phyloP scores from a whole-genome alignment of 2,888 invertebrate genomes.

The Alloscopus bannaensis region DNA sequence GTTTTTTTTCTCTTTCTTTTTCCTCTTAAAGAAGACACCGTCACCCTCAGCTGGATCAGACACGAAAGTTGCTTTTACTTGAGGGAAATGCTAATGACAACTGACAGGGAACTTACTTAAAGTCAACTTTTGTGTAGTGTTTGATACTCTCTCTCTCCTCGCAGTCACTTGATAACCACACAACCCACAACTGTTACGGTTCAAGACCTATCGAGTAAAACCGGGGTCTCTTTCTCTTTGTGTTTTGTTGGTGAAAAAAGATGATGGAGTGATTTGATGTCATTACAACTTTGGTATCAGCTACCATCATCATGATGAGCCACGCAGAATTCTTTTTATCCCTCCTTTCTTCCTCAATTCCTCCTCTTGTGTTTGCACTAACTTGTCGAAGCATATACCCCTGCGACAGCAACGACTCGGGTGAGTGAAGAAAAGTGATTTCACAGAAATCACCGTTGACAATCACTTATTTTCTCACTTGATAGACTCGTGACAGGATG shows the following conservation, averaged over 20 bases:
- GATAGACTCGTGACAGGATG: slow-evolving; percentile 37
- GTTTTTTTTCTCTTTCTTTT: no score
- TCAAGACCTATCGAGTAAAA: no score
- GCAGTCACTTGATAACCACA: no score
- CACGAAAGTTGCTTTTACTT: no score
- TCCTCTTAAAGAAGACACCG: no score
- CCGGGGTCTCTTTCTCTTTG: no score
- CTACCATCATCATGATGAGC: background rate
- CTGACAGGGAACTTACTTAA: slow-evolving; percentile 63
- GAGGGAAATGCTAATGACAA: slow-evolving; percentile 49
- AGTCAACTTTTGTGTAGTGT: slow-evolving; percentile 35
- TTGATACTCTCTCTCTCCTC: no score
- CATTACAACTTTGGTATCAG: slow-evolving; percentile 31
- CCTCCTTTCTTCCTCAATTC: slow-evolving; percentile 23
- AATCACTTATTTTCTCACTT: slow-evolving; percentile 54
- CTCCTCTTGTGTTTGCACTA: no score
- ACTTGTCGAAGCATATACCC: no score
- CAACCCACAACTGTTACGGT: no score
- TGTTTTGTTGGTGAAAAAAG: slow-evolving; percentile 29
- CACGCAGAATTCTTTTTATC: slow-evolving; percentile 8
- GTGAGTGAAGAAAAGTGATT: slow-evolving; percentile 38
- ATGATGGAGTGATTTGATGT: slow-evolving; percentile 58
- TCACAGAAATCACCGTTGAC: slow-evolving; percentile 45
- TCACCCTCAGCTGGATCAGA: no score
- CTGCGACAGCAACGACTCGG: no score